Conservation (phyloP, 2,113 vertebrate species). For the Pongo pygmaeus region DNA sequence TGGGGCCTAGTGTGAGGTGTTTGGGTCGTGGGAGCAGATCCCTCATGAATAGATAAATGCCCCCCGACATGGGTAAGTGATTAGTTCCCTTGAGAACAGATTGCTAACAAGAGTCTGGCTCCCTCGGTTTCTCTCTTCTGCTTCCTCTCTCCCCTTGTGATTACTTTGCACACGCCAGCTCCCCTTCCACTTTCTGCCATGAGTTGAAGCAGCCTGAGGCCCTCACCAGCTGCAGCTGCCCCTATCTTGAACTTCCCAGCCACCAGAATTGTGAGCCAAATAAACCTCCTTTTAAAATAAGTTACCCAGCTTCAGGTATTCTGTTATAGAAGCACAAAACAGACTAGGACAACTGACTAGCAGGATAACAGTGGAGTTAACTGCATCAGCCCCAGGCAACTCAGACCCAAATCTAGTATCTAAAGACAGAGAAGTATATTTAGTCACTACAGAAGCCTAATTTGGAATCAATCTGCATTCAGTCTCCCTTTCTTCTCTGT, state of each 20-base stretch:
- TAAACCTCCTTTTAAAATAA: background rate
- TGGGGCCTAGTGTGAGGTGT: background rate
- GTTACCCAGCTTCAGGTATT: background rate
- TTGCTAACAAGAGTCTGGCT: background rate
- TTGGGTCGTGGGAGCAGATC: background rate
- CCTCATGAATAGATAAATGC: background rate
- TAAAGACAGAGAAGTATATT: background rate
- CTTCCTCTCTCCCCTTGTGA: background rate
- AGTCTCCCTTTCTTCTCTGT: background rate
- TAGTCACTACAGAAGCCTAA: background rate
- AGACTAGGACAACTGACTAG: background rate
- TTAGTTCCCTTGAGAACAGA: background rate
- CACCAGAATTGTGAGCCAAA: background rate
- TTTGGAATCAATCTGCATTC: background rate
- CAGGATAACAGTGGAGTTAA: background rate
- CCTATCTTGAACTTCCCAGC: background rate
- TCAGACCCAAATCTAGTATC: background rate
- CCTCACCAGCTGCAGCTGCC: background rate
- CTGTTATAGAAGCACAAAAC: background rate
- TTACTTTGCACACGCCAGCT: background rate
- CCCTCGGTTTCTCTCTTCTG: background rate
- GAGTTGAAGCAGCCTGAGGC: background rate
- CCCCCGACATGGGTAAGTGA: background rate
- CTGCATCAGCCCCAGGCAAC: background rate
- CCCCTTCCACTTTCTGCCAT: background rate